A percentile compares a stretch with the other conserved stretches of the same genome.
phyloP scores from a whole-genome alignment of 2,888 invertebrate species.

The Belgica antarctica region DNA sequence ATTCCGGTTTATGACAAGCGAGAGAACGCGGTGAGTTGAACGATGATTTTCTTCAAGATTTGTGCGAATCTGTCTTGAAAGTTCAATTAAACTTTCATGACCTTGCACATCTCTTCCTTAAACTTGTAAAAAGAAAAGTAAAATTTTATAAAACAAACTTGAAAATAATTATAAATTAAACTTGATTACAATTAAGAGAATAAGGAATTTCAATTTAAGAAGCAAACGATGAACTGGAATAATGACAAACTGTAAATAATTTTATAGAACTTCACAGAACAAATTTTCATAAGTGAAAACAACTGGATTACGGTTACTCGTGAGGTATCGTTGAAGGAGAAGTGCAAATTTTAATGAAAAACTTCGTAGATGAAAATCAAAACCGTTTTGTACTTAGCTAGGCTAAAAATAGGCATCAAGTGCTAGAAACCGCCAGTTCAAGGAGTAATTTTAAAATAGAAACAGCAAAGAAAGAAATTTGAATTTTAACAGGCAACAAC shows the following conservation, averaged over 20 bases:
- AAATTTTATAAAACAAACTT: background rate
- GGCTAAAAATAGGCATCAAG: no score
- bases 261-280: conserved; percentile 91
- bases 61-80: background rate
- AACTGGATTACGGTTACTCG: conserved; percentile 88
- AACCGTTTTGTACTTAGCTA: background rate
- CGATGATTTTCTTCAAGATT: no score
- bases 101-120: no score
- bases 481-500: no score
- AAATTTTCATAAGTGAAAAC: conserved; percentile 91
- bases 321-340: background rate
- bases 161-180: background rate
- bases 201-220: conserved; percentile 25
- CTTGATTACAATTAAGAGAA: background rate
- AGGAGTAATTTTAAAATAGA: no score
- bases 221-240: background rate
- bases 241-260: conserved; percentile 9
- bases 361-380: background rate
- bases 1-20: conserved; percentile 89
- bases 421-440: no score
- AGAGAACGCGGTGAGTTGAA: conserved; percentile 72
- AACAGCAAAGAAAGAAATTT: background rate
- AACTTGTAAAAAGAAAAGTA: no score
- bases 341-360: background rate
- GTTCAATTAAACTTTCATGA: no score